Base-by-base conservation (phyloP, 2,113 vertebrate species). In the Toxotes chatareus region DNA sequence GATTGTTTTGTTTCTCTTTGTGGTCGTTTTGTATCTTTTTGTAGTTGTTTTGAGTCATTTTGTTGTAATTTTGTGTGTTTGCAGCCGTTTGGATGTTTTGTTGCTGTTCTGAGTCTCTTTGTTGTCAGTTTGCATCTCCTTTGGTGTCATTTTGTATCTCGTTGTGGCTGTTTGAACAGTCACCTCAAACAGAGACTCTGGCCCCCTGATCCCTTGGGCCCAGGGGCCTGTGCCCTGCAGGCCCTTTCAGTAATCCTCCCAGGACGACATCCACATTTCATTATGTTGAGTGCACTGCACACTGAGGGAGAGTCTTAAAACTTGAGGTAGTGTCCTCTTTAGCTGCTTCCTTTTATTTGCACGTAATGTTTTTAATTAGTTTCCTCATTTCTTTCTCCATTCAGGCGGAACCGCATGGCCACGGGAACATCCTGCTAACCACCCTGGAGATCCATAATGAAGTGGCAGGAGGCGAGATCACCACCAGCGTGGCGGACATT, bases 381-480 rank as follows among this genome's bases (percentile, higher is more conserved):
- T 69, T 38, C 46, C 34, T 57, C 17, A 42, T 83, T 65, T 80
- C 42, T 82, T 60, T 59, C 10, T 53, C 53, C 57, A 4, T 53
- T n/a, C 73, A 99, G 98, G 96, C 97, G 91, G 98, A 99, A 23
- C 82, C 93, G 0, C 91, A 90, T 38, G 95, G 96, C 67, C 97
- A 97, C 49, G 97, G 97, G 64, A 99, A 98, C 51, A 96, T 99
- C 84, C 93, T 99, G 69, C 91, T 99, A 8, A 97, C 97, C 23
- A 96, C 97, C 0, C 94, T 99, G 91, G 98, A 99, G 94, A 97
- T 98, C 89, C 97, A 97, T 89, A 99, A 98, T 0, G 98, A 99
- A 82, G 96, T 99, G 87, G 94, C 94, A 31, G 94, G 96, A 55
- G 97, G 96, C 0, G 97, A 99, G 93, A 93, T 97, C 61, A 95